Percentiles rank a stretch among this genome's conserved stretches.
Conservation (phyloP, 2,797 vertebrate species). For the Sebastes vulpes region DNA sequence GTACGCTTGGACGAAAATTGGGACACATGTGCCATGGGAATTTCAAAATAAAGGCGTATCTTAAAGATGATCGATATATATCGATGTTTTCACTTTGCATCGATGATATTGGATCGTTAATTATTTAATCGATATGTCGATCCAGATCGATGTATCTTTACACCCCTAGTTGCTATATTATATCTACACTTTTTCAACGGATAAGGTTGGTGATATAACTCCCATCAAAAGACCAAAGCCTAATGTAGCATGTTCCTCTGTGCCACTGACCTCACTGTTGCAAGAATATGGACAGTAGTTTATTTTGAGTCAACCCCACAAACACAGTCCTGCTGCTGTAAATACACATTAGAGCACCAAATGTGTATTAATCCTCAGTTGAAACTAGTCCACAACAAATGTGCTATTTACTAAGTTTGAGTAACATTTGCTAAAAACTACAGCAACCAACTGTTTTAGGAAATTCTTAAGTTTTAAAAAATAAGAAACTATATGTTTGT, state of each 20-base stretch:
- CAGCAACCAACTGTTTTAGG: not conserved
- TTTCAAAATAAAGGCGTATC: no score
- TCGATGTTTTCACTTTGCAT: no score
- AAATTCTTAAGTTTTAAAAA: not conserved
- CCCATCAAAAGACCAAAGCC: not conserved
- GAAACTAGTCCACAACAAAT: conserved; percentile 1
- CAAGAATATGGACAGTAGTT: not conserved
- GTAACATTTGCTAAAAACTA: not conserved
- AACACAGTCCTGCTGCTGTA: not conserved
- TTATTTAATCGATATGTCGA: no score
- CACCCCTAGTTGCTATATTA: not conserved
- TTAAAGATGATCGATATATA: no score
- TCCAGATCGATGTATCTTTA: no score
- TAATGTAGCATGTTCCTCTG: not conserved
- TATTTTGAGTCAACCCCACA: not conserved
- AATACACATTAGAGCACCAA: not conserved
- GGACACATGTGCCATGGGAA: no score
- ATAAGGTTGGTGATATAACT: not conserved
- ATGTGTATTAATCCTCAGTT: not conserved
- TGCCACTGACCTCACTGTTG: not conserved
- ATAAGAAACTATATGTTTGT: not conserved
- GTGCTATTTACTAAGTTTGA: not conserved
- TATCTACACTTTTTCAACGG: not conserved
- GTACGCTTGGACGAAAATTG: no score
- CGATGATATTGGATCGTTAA: no score